Evolutionary conservation across 2,888 invertebrate genomes (phyloP).

Genomic region (Tryphoninae sp.): DNA sequence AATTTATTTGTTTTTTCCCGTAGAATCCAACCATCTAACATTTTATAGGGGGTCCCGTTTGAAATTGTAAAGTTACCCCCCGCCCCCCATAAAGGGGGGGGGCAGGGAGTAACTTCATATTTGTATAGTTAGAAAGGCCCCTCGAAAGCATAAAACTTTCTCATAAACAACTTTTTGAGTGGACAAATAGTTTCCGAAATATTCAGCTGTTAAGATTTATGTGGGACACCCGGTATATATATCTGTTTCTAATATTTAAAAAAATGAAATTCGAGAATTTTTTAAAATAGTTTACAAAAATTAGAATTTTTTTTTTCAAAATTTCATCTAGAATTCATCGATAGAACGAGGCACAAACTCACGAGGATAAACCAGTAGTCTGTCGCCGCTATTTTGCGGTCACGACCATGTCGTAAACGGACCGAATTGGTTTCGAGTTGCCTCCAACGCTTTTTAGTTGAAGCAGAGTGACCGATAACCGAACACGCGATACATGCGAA

Average conservation of each 20-base stretch:
- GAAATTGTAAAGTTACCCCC: too few relatives aligned
- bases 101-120: too few relatives aligned
- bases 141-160: too few relatives aligned
- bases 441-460: neutral
- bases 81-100: too few relatives aligned
- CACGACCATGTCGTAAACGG: constrained; percentile 11
- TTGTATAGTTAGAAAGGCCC: too few relatives aligned
- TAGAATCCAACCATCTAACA: too few relatives aligned
- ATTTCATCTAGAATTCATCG: neutral
- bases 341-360: neutral
- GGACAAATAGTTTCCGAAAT: too few relatives aligned
- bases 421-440: constrained; percentile 3
- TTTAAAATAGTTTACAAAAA: neutral
- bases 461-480: neutral
- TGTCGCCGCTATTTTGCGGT: neutral
- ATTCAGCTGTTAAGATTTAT: too few relatives aligned
- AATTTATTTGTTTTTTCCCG: too few relatives aligned
- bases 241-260: neutral
- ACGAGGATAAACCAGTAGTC: neutral
- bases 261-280: neutral
- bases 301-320: neutral
- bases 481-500: constrained; percentile 15
- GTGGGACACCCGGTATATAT: too few relatives aligned
- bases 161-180: too few relatives aligned
- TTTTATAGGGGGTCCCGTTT: too few relatives aligned